These are phyloP conservation scores for Lithobates sylvaticus DNA, from an alignment of 2,797 vertebrate genomes.

Conservation along the genomic window DNA sequence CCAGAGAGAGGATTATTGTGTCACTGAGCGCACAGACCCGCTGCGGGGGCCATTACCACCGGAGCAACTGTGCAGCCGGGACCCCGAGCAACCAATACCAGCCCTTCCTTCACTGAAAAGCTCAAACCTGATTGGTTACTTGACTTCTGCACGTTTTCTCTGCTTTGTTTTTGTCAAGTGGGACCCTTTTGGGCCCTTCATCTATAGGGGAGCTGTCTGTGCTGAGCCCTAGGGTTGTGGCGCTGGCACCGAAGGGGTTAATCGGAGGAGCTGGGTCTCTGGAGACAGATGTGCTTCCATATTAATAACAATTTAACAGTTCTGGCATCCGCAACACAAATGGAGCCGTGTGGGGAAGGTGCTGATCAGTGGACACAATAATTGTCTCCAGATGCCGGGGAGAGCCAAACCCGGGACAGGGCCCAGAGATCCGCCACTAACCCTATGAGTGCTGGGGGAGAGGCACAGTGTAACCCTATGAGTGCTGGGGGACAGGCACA, in stretches of 20 bases:
- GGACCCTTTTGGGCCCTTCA: too few species aligned
- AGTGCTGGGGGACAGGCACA: too few species aligned
- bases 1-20: slow-evolving; percentile 27
- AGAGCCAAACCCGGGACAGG: slow-evolving; percentile 27
- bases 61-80: neutral
- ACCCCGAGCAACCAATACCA: neutral
- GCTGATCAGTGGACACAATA: slow-evolving; percentile 49
- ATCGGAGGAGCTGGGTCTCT: neutral
- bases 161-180: neutral
- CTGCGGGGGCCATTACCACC: neutral
- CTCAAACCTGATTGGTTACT: neutral
- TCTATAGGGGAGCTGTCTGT: too few species aligned
- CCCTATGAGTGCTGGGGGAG: too few species aligned
- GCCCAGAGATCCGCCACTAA: too few species aligned
- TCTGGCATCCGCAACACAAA: slow-evolving; percentile 51
- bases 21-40: neutral
- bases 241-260: slow-evolving; percentile 1
- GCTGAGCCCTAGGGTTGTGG: neutral
- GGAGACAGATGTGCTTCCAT: slow-evolving; percentile 20
- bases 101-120: neutral
- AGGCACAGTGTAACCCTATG: too few species aligned
- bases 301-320: slow-evolving; percentile 49
- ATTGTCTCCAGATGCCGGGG: slow-evolving; percentile 54
- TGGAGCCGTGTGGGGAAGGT: slow-evolving; percentile 39
- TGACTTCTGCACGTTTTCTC: neutral